These are phyloP conservation scores for Syngnathus acus DNA, from an alignment of 2,797 vertebrate species.

Conservation along the genomic window DNA sequence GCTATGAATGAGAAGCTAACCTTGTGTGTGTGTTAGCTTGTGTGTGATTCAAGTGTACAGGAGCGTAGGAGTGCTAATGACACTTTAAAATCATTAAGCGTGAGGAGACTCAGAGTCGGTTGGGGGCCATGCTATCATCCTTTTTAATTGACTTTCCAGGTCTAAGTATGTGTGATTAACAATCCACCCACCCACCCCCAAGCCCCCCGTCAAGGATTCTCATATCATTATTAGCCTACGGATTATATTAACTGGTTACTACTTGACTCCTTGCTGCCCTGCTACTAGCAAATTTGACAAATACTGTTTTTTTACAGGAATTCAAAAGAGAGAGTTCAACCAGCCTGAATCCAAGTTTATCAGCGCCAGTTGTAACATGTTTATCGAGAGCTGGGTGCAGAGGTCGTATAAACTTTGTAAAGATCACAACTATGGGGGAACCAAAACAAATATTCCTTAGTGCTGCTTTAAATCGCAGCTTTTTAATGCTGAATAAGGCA, in stretches of 20 bases:
- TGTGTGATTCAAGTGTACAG: constrained; percentile 28
- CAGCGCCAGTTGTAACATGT: not conserved
- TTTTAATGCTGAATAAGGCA: constrained; percentile 12
- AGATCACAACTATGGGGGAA: not conserved
- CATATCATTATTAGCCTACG: not conserved
- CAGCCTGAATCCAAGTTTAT: not conserved
- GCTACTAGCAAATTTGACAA: not conserved
- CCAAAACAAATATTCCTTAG: not conserved
- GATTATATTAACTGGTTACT: not conserved
- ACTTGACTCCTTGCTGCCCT: not conserved
- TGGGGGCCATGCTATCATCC: constrained; percentile 59
- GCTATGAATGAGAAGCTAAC: not conserved
- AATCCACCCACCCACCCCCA: not conserved
- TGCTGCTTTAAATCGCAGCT: not conserved
- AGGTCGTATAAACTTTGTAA: not conserved
- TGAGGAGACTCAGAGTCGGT: constrained; percentile 57
- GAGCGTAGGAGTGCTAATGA: constrained; percentile 56
- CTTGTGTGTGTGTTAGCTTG: not conserved
- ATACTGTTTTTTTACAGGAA: not conserved
- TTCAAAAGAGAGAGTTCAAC: not conserved
- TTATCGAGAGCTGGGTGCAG: not conserved
- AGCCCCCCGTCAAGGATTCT: not conserved
- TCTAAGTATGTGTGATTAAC: constrained; percentile 52
- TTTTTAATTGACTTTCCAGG: constrained; percentile 65
- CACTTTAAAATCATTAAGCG: constrained; percentile 61